These are phyloP conservation scores for Ditula angustiorana DNA, from an alignment of 2,888 invertebrate genomes.

Conservation along the genomic window DNA sequence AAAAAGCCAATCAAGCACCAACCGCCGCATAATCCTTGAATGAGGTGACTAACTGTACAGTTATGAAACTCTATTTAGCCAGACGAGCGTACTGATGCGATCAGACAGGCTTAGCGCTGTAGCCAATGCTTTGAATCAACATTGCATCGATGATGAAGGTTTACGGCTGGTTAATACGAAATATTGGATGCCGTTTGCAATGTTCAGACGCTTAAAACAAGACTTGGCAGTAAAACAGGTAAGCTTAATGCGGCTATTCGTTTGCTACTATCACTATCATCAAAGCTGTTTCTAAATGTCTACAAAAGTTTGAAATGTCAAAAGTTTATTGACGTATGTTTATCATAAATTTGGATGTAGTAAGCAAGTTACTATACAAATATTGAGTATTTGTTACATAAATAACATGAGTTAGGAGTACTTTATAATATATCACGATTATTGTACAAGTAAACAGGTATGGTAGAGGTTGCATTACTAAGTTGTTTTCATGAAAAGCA, in stretches of 20 bases:
- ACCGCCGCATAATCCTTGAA: slow-evolving; percentile 63
- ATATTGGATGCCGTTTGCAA: slow-evolving; percentile 35
- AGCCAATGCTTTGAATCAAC: slow-evolving; percentile 39
- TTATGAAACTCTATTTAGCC: slow-evolving; percentile 55
- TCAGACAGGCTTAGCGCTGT: slow-evolving; percentile 42
- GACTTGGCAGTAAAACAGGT: slow-evolving; percentile 23
- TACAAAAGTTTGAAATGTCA: background rate
- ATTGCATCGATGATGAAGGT: slow-evolving; percentile 40
- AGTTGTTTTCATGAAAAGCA: too few relatives aligned
- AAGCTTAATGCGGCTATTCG: slow-evolving; percentile 29
- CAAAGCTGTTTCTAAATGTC: slow-evolving; percentile 4
- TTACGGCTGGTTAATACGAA: slow-evolving; percentile 39
- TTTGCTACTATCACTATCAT: slow-evolving; percentile 20
- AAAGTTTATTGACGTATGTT: background rate
- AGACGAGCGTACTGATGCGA: slow-evolving; percentile 50
- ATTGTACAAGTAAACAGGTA: too few relatives aligned
- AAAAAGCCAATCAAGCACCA: slow-evolving; percentile 56
- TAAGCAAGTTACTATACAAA: background rate
- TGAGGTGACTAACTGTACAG: slow-evolving; percentile 62
- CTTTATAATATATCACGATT: too few relatives aligned
- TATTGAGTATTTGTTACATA: background rate
- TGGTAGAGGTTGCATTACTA: too few relatives aligned
- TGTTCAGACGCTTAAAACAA: slow-evolving; percentile 24
- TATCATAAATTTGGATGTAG: background rate
- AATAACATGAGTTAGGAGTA: too few relatives aligned